These are phyloP conservation scores for Calephelis nemesis DNA, from an alignment of 1,140 invertebrate genomes.

Conservation along the genomic window DNA sequence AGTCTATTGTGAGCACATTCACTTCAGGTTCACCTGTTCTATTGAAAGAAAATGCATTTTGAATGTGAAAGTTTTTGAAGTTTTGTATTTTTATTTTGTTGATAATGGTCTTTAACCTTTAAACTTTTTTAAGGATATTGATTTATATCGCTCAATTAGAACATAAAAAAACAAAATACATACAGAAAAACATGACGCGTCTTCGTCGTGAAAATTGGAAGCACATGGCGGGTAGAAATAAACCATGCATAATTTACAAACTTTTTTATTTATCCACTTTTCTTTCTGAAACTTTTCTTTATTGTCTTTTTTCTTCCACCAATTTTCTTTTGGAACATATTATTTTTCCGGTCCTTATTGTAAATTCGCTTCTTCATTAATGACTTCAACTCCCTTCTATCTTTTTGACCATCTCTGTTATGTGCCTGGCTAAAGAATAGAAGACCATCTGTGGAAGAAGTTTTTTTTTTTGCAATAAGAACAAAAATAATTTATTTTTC, in stretches of 20 bases:
- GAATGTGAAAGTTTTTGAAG: too few relatives aligned
- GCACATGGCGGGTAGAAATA: too few relatives aligned
- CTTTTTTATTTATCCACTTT: conserved; percentile 34
- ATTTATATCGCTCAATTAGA: too few relatives aligned
- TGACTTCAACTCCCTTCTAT: conserved; percentile 80
- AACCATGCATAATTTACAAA: not conserved
- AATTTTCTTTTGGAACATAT: conserved; percentile 76
- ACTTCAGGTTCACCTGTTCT: too few relatives aligned
- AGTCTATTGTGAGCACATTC: too few relatives aligned
- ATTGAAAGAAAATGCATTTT: too few relatives aligned
- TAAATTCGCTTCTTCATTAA: conserved; percentile 81
- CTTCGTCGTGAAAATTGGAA: too few relatives aligned
- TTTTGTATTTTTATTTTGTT: too few relatives aligned
- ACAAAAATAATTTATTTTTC: not conserved
- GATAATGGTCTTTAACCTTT: too few relatives aligned
- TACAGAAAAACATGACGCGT: too few relatives aligned
- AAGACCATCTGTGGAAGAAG: conserved; percentile 78
- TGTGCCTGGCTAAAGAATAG: conserved; percentile 78
- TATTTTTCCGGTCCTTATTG: conserved; percentile 80
- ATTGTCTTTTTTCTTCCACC: conserved; percentile 62
- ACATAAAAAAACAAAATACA: too few relatives aligned
- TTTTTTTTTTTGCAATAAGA: conserved; percentile 24
- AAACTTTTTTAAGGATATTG: too few relatives aligned
- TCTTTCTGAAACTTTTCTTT: conserved; percentile 60
- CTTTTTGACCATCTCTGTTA: conserved; percentile 58